Base-by-base conservation (phyloP, 2,113 vertebrate species). In the Alouatta palliata region DNA sequence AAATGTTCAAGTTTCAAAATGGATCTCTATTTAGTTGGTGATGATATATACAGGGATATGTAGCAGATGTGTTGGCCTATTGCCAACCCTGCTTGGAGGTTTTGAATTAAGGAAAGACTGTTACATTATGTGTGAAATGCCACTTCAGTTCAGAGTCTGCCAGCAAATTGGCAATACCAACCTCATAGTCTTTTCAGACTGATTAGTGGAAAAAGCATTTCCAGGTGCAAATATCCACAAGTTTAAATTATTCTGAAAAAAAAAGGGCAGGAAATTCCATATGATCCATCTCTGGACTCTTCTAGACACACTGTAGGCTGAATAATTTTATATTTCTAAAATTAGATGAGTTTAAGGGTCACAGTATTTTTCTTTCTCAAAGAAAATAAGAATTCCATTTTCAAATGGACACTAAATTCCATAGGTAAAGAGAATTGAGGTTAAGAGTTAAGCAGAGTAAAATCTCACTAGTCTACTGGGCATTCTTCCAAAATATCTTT, bases 21-120 rank as follows among this genome's bases (percentile, higher is more conserved):
- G 70, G 49, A 97, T 97, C 96, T 97, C 94, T 93, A 95, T 95
- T 96, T 90, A 96, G 83, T 84, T 75, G 47, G 91, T 93, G 95
- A 95, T 87, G 97, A 97, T 89, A 91, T 92, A 76, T 71, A 93
- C 52, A 87, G 81, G 92, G 82, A 88, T 95, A 96, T 30, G 35
- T 3, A 93, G 92, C 95, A 97, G 92, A 97, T 96, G 94, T 94
- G 70, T 27, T 97, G 91, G 96, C 87, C 71, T 73, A 12, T 56
- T 49, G 80, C 97, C 95, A 96, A 81, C 43, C 49, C 45, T 87
- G 79, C 87, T 80, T 90, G 75, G 94, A 93, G 90, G 84, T 89
- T 97, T 92, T 90, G 97, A 81, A 49, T 97, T 94, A 90, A 93
- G 86, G 45, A 91, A 76, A 95, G 90, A 82, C 80, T 1, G 3